Conservation (phyloP, 2,113 vertebrate species). For the Mirounga angustirostris region DNA sequence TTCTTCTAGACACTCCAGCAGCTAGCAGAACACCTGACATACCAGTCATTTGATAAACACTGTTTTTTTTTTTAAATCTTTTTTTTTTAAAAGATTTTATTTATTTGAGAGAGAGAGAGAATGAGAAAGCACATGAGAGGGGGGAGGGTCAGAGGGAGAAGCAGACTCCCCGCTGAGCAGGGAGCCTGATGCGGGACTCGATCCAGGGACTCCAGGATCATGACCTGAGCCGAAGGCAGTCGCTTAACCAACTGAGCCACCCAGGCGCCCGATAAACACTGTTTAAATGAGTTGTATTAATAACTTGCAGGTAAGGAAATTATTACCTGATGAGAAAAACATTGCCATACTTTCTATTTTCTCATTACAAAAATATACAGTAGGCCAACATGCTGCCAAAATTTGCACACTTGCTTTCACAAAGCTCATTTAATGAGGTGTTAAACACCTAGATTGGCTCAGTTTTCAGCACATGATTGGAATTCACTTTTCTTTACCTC, state of each 20-base stretch:
- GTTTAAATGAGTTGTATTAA: background rate
- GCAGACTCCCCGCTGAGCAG: too few species aligned
- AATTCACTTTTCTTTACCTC: background rate
- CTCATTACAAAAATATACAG: background rate
- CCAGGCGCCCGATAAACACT: background rate
- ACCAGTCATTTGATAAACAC: background rate
- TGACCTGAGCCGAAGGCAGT: too few species aligned
- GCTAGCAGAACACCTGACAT: background rate
- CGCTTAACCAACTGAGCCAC: too few species aligned
- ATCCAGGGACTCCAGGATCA: too few species aligned
- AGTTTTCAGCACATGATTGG: background rate
- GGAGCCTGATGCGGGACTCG: too few species aligned
- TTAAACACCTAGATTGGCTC: background rate
- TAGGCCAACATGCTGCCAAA: background rate
- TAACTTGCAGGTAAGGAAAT: conserved; percentile 5
- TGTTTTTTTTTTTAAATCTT: background rate
- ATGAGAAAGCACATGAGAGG: too few species aligned
- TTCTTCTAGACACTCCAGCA: background rate
- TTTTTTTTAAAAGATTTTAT: too few species aligned
- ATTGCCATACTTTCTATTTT: background rate
- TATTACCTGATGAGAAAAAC: background rate
- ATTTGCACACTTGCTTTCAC: background rate
- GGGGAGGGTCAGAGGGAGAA: too few species aligned
- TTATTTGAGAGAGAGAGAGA: too few species aligned
- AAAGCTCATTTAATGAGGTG: background rate